Base-by-base conservation (phyloP, 2,888 invertebrate species). In the Tenthredo mesomela region DNA sequence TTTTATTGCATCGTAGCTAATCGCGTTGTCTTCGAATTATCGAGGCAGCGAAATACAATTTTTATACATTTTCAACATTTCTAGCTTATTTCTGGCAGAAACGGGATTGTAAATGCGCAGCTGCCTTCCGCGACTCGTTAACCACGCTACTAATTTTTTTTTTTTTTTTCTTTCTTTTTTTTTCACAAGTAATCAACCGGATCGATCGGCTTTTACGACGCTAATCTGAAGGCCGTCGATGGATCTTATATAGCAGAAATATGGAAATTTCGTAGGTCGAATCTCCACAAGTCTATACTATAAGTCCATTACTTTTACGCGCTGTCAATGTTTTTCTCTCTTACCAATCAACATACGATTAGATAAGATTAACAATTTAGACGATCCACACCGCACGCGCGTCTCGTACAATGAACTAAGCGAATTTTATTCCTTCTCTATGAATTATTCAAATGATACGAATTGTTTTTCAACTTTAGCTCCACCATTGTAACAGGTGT, bases 391-490 rank as follows among this genome's bases (percentile, higher is more conserved):
- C 1, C 29, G 67, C 67, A 67, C 67, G 54, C n/a, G 54, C n/a
- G 54, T 54, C 29, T 67, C 21, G 21, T 21, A 40, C 71, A 37
- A 43, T 73, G 71, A 73, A 37, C 40, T 43, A n/a, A 73, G 71
- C 40, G 37, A 73, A 37, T 67, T 67, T 33, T 29, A 29, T 65
- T 33, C 18, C 43, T 75, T 73, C 21, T 75, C 47, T 12, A 77
- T 77, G 50, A 77, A 77, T 77, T 77, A 77, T 77, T 77, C 77
- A 77, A 21, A 47, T 47, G 73, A 43, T 25, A 75, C 18, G 15
- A 75, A 54, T 77, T 77, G 77, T 77, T n/a, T 77, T 54, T 9
- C 29, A 77, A 77, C 21, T 77, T n/a, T 77, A 77, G 37, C 77
- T 29, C 33, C 58, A 58, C 10, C 33, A 43, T 58, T 54, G 54